Base-by-base conservation (phyloP, 2,113 vertebrate genomes). In the Cavia porcellus region DNA sequence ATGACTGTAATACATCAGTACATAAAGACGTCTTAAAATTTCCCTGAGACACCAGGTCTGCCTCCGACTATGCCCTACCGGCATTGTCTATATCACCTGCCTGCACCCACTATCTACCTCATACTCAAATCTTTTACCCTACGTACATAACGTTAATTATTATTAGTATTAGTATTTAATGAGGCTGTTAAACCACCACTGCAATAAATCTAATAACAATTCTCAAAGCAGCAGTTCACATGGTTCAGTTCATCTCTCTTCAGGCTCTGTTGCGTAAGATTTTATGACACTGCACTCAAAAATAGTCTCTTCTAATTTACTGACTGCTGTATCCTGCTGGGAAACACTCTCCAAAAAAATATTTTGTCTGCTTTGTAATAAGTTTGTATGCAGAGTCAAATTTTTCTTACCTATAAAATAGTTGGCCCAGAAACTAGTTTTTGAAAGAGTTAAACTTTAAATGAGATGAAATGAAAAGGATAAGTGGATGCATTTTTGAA, bases 331-430 rank as follows among this genome's bases (percentile, higher is more conserved):
- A 80, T 95, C 28, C 70, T 85, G 3, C 52, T 84, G 28, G 42
- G 20, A 80, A 88, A 38, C 7, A 32, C 11, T 57, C 7, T 93
- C 35, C 4, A 94, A 80, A 45, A 68, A 82, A 81, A 38, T 74
- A 87, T 75, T 83, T 94, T 86, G 22, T 72, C 35, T 81, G 35
- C 35, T 66, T 91, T 59, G 55, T 1, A 22, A 2, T 50, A 85
- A 92, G 19, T 74, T 15, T n/a, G 38, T 83, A 13, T 3, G 17
- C 30, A 89, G 28, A 79, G 19, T 38, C 86, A 64, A 81, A 9
- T 25, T 92, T 62, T 94, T 86, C 30, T 77, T 30, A 6, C 30
- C 47, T 83, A 86, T 94, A 83, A 92, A 92, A 68, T 89, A 86
- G 86, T 42, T 62, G 25, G 1, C 42, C 6, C 19, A 28, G 75